phyloP scores from a whole-genome alignment of 2,888 invertebrate species.

The Bibio marci region DNA sequence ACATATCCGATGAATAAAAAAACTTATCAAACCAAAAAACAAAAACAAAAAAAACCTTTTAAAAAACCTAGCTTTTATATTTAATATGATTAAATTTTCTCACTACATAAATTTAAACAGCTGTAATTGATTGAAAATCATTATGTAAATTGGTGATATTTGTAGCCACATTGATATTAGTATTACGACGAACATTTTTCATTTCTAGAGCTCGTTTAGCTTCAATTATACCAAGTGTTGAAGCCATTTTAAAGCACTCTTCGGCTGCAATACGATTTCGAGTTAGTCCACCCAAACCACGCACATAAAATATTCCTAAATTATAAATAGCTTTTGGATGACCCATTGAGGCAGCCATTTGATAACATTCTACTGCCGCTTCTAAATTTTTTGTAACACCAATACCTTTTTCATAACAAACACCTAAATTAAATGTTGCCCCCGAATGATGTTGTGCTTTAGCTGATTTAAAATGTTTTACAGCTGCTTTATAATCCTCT shows the following conservation, averaged over 20 bases:
- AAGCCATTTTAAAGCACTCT: constrained; percentile 36
- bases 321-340: constrained; percentile 52
- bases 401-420: constrained; percentile 50
- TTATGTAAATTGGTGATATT: too few species aligned
- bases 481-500: constrained; percentile 36
- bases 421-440: constrained; percentile 47
- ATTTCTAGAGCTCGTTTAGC: constrained; percentile 33
- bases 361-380: constrained; percentile 46
- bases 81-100: too few species aligned
- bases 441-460: constrained; percentile 39
- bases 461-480: constrained; percentile 36
- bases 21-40: too few species aligned
- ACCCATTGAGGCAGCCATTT: constrained; percentile 40
- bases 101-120: too few species aligned
- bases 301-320: constrained; percentile 47
- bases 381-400: constrained; percentile 40
- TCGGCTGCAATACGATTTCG: constrained; percentile 34
- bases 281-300: constrained; percentile 41
- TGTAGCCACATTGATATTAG: background rate
- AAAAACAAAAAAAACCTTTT: too few species aligned
- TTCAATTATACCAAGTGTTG: constrained; percentile 37
- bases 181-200: background rate
- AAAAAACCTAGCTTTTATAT: too few species aligned
- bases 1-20: too few species aligned
- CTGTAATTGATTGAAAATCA: too few species aligned